phyloP scores from a whole-genome alignment of 2,888 invertebrate genomes.

The Epistrophella euchroma region DNA sequence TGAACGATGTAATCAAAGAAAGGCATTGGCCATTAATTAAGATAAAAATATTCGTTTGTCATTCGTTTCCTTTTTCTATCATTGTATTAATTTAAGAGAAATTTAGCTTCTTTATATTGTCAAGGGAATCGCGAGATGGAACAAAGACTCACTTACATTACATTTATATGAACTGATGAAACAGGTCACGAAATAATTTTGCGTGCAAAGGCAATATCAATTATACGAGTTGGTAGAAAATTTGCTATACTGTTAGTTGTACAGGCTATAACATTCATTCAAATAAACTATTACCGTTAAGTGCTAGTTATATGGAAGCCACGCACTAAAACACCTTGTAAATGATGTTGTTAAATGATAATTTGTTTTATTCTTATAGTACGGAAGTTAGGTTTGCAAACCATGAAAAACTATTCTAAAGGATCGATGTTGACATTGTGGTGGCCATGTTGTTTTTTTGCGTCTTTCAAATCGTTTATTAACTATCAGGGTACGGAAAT shows the following conservation, averaged over 20 bases:
- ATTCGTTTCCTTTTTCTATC: conserved; percentile 10
- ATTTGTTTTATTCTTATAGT: background rate
- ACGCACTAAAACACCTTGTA: conserved; percentile 69
- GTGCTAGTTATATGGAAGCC: conserved; percentile 50
- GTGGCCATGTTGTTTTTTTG: too few relatives aligned
- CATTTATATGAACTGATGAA: conserved; percentile 4
- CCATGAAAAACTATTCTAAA: too few relatives aligned
- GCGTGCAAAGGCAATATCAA: conserved; percentile 63
- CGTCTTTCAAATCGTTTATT: too few relatives aligned
- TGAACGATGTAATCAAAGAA: conserved; percentile 57
- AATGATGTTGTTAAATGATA: conserved; percentile 57
- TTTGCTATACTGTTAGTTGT: background rate
- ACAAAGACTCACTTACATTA: background rate
- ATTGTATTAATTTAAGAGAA: background rate
- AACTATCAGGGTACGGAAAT: too few relatives aligned
- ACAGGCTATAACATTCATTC: conserved; percentile 10
- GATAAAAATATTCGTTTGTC: conserved; percentile 49
- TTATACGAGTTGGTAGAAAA: conserved; percentile 42
- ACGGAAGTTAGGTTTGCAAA: background rate
- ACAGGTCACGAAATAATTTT: conserved; percentile 47
- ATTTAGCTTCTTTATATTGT: conserved; percentile 36
- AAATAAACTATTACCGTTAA: conserved; percentile 50
- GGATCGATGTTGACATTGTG: too few relatives aligned
- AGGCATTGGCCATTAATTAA: conserved; percentile 60
- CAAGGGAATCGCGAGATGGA: conserved; percentile 49